Base-by-base conservation (phyloP, 2,113 vertebrate species). In the Zosterops hypoxanthus region DNA sequence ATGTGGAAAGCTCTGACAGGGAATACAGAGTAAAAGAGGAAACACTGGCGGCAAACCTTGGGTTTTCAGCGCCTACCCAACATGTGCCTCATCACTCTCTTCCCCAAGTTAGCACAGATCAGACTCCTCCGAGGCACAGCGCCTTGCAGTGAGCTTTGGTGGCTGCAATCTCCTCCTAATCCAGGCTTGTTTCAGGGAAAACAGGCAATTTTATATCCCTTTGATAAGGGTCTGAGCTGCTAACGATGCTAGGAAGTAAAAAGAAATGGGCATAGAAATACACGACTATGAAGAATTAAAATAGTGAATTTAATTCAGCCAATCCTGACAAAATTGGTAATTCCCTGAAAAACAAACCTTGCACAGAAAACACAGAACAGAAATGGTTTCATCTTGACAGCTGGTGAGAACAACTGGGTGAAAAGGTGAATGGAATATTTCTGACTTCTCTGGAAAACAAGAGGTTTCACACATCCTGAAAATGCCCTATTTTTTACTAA, bases 281-380 rank as follows among this genome's bases (percentile, higher is more conserved):
- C 39, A 88, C 90, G 66, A 68, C 84, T 90, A 44, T 28, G 36
- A 95, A 66, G 82, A 80, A 80, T 90, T 81, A 50, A 87, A 94
- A 66, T 7, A 93, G 64, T 19, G 22, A 57, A 55, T 94, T 96
- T 95, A 96, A 93, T 96, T 92, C 82, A 77, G 59, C 75, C 70
- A 66, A 47, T 79, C 85, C 46, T 78, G 90, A 42, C 25, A 18
- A 61, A 90, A 77, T 44, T 22, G 64, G 5, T 28, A 64, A 82
- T 60, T 79, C 59, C 79, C 88, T 78, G 90, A 14, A 77, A 95
- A 97, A 86, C 41, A 94, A 91, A 82, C 61, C 70, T 82, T 29
- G 68, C 75, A 87, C 53, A 34, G 79, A 66, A 73, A 82, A 93
- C 92, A 94, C 71, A 57, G 21, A 94, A 80, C 90, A 91, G 64